Evolutionary conservation across 1,140 invertebrate genomes (phyloP).

Genomic region (Dendroctonus ponderosae): DNA sequence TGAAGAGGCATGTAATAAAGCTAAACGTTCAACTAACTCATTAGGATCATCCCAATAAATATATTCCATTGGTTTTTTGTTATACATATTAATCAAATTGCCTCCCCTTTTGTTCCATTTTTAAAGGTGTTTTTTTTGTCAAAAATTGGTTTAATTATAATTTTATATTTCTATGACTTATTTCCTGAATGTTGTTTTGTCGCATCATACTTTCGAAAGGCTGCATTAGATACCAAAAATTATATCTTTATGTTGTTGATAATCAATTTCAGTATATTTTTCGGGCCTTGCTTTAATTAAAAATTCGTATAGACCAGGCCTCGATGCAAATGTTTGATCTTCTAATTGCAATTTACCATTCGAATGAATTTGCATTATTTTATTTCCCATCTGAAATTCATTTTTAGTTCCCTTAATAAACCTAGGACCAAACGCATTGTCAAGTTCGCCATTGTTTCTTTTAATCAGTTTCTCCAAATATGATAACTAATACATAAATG

Average conservation of each 20-base stretch:
- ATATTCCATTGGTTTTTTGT: conserved; percentile 1
- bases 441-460: too few relatives aligned
- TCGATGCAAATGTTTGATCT: background rate
- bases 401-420: background rate
- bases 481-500: too few relatives aligned
- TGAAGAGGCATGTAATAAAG: conserved; percentile 1
- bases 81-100: background rate
- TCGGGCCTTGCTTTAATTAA: background rate
- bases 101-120: background rate
- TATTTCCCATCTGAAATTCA: background rate
- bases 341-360: background rate
- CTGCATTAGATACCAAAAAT: background rate
- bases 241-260: background rate
- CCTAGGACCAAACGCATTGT: background rate
- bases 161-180: background rate
- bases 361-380: too few relatives aligned
- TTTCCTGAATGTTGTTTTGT: background rate
- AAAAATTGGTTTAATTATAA: background rate
- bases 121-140: background rate
- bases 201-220: background rate
- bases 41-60: conserved; percentile 4
- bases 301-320: background rate
- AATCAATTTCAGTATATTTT: background rate
- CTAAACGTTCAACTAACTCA: background rate
- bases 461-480: too few relatives aligned